phyloP scores from a whole-genome alignment of 2,797 vertebrate species.

The Trachurus trachurus region DNA sequence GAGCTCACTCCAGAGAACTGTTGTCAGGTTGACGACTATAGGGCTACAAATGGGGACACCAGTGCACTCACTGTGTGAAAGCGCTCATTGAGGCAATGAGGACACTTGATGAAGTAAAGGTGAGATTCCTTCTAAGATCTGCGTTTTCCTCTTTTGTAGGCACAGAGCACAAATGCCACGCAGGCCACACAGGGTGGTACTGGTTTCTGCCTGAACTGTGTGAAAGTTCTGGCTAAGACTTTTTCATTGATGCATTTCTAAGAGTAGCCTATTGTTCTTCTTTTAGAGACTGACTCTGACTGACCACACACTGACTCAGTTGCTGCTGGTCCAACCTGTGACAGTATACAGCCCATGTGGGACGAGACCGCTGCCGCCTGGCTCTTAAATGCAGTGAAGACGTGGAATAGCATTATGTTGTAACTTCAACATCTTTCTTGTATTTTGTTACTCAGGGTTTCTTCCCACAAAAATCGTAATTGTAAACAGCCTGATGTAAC shows the following conservation, averaged over 20 bases:
- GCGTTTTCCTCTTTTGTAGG: neutral
- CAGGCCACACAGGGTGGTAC: neutral
- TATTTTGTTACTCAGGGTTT: neutral
- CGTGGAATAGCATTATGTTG: neutral
- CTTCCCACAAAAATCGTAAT: neutral
- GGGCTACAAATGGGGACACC: constrained; percentile 34
- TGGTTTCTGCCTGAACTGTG: constrained; percentile 23
- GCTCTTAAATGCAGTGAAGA: constrained; percentile 3
- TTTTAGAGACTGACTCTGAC: constrained; percentile 33
- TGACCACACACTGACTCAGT: constrained; percentile 30
- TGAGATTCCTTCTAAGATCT: constrained; percentile 20
- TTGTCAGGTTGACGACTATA: constrained; percentile 8
- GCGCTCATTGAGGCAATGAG: constrained; percentile 14
- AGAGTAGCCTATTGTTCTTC: constrained; percentile 30
- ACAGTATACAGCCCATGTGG: neutral
- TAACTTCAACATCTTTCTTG: neutral
- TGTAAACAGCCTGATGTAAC: neutral
- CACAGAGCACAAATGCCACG: neutral
- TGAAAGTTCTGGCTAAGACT: constrained; percentile 18
- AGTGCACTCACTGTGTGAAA: constrained; percentile 18
- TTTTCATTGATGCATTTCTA: constrained; percentile 33
- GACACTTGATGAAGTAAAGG: constrained; percentile 1
- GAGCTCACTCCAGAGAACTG: neutral
- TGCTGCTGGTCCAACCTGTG: constrained; percentile 3
- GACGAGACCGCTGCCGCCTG: constrained; percentile 3